Evolutionary conservation across 1,140 invertebrate genomes (phyloP).

Genomic region (Megalopta genalis): DNA sequence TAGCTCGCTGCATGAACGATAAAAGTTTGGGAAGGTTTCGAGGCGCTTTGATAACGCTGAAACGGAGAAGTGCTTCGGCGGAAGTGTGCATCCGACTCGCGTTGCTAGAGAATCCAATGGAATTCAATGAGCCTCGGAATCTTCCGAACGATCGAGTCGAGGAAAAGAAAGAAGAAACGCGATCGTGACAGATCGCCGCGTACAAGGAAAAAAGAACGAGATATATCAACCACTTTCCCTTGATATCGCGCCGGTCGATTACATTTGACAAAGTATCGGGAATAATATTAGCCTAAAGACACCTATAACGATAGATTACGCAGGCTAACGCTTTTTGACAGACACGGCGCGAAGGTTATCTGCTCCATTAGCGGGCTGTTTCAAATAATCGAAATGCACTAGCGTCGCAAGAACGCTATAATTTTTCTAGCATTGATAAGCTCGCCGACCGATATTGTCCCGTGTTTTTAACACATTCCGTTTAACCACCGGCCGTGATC

Average conservation of each 20-base stretch:
- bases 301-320: conserved; percentile 5
- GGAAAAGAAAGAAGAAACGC: too few relatives aligned
- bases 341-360: conserved; percentile 19
- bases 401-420: conserved; percentile 24
- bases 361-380: conserved; percentile 28
- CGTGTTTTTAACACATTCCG: conserved; percentile 38
- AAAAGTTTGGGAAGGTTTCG: conserved; percentile 42
- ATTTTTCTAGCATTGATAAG: conserved; percentile 39
- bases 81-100: conserved; percentile 10
- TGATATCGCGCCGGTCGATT: too few relatives aligned
- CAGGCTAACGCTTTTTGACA: neutral
- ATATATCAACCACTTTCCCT: too few relatives aligned
- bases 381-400: conserved; percentile 49
- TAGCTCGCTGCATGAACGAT: conserved; percentile 23
- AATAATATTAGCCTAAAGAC: neutral
- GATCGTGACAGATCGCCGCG: too few relatives aligned
- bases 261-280: too few relatives aligned
- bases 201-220: too few relatives aligned
- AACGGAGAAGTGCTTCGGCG: conserved; percentile 7
- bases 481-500: conserved; percentile 24
- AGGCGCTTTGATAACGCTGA: conserved; percentile 19
- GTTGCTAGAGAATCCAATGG: neutral
- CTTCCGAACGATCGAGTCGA: neutral
- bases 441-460: conserved; percentile 5
- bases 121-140: neutral